Evolutionary conservation across 2,113 vertebrate species (phyloP), one percentile per base, ranked within the genome.

Genomic region (Laterallus jamaicensis): DNA sequence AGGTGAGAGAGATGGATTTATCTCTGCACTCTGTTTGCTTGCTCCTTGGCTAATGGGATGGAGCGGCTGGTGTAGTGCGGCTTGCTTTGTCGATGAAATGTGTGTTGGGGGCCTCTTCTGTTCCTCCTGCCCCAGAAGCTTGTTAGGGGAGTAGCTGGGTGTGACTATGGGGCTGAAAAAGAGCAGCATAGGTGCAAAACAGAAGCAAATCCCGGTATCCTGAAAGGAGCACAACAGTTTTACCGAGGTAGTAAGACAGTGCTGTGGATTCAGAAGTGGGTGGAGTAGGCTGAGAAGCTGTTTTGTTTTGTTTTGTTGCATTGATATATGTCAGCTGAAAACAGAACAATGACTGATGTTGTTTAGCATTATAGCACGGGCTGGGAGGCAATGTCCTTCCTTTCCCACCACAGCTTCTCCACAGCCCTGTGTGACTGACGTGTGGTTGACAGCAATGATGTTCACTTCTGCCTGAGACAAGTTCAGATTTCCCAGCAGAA

Each of bases 371-470:
- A 32, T 9, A 67, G 17, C 31, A 25, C 1, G 2, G 37, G 19
- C 32, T 88, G 26, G 22, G n/a, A 80, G 67, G 31, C 31, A 50
- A 16, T 26, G 60, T 24, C 60, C 40, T 69, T 56, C 35, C 62
- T 86, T 82, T 66, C 52, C 26, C 37, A 20, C 49, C 15, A 12
- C 47, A 44, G 7, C 63, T 55, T 69, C 88, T 73, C 24, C 90
- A 15, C n/a, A 67, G 31, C 50, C 26, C 68, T 29, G 37, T 1
- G 0, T 22, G 63, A 24, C 2, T 6, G 12, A 58, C 0, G 1
- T 22, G 17, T 0, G 0, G 44, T 12, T 0, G 7, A 4, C 0
- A 1, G 19, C 75, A 73, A 26, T 1, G 16, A 59, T 8, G 12
- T 70, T 83, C 25, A 10, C 28, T 19, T 74, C 19, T 81, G 28